Base-by-base conservation (phyloP, 2,888 invertebrate genomes). In the Cordylochernes scorpioides region DNA sequence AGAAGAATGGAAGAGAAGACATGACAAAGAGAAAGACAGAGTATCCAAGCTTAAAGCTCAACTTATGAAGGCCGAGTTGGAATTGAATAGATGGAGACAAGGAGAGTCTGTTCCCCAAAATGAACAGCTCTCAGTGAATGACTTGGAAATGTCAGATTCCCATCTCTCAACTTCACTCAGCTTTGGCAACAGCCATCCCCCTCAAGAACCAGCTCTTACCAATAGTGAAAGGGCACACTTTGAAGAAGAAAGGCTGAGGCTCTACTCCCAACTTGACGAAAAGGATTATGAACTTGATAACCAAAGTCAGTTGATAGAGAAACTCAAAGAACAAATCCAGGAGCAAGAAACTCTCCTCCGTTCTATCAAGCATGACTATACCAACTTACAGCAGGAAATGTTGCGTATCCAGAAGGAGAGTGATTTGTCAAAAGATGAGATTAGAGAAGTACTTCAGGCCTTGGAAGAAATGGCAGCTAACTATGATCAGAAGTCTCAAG, bases 221-320 rank as follows among this genome's bases (percentile, higher is more conserved):
- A 54, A 53, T 38, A 75, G 73, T 46, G 75, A 77, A 49, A 58
- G 73, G 25, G 63, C 66, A 30, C 71, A 72, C 44, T 64, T 86
- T 53, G 91, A 61, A 43, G 71, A 73, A 47, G 94, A 94, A 55
- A 63, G 84, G 33, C 84, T 84, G 50, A 63, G 73, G 13, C 59
- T 99, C 19, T 99, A 91, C 56, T 80, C 84, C 50, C 91, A 94
- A 54, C 60, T 99, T 49, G 97, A 99, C 49, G 94, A 97, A 51
- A 97, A 97, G 58, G 97, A 99, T 51, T 97, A 99, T 53, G 97
- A 99, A 57, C 94, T 99, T 49, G 94, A 91, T 57, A 84, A 86
- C 50, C 86, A 88, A 51, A 82, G 84, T 36, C 91, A 94, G 55
- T 68, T 78, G 49, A 77, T 88, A 14, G 94, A 94, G 58, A 86